Conservation (phyloP, 2,888 invertebrate genomes). For the Chelonus formosanus region DNA sequence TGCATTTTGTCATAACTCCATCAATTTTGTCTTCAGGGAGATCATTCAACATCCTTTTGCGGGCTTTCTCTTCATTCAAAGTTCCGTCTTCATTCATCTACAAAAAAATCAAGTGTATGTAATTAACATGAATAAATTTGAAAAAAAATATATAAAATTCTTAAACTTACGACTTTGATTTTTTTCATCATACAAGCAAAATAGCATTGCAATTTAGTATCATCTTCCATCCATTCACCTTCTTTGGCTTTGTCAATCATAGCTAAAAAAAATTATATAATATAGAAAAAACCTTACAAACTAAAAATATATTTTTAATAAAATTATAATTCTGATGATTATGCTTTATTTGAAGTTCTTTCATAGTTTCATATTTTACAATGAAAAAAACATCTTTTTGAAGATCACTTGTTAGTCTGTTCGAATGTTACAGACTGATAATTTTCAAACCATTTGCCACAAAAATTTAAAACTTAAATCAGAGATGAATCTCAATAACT, state of each 20-base stretch:
- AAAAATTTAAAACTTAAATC: too few relatives aligned
- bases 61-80: slow-evolving; percentile 46
- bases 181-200: slow-evolving; percentile 53
- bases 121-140: neutral
- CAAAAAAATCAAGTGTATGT: neutral
- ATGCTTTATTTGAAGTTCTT: too few relatives aligned
- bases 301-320: too few relatives aligned
- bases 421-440: too few relatives aligned
- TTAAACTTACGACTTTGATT: slow-evolving; percentile 54
- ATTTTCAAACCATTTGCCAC: too few relatives aligned
- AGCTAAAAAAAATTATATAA: slow-evolving; percentile 38
- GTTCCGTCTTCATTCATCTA: slow-evolving; percentile 50
- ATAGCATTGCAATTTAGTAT: slow-evolving; percentile 53
- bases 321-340: too few relatives aligned
- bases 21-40: slow-evolving; percentile 44
- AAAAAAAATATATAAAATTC: neutral
- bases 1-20: slow-evolving; percentile 46
- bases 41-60: slow-evolving; percentile 44
- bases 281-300: neutral
- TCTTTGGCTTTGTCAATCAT: slow-evolving; percentile 47
- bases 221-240: slow-evolving; percentile 41
- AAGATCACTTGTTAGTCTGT: too few relatives aligned
- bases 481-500: too few relatives aligned
- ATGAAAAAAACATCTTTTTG: too few relatives aligned
- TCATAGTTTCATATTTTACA: too few relatives aligned